Evolutionary conservation across 2,113 vertebrate species (phyloP).

Genomic region (Apodemus speciosus): DNA sequence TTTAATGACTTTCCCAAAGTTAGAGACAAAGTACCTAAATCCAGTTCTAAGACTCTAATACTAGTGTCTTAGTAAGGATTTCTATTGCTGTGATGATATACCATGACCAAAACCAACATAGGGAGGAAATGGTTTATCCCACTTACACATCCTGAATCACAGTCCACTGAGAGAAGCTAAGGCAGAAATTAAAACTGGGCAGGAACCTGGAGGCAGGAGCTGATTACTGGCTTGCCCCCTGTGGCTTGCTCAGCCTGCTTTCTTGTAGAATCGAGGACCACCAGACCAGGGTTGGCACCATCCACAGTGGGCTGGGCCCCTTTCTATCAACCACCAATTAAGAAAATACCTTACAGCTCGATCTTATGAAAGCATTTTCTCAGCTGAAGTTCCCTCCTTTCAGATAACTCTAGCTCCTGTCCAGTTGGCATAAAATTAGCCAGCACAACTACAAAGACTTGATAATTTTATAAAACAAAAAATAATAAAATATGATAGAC

Average conservation of each 20-base stretch:
- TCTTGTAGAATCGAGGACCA: background rate
- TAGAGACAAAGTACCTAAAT: constrained; percentile 16
- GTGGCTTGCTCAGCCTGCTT: background rate
- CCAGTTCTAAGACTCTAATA: background rate
- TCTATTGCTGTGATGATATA: background rate
- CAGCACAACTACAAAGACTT: background rate
- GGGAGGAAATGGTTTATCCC: no score
- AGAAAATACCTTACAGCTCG: background rate
- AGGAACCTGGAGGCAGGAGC: background rate
- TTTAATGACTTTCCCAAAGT: constrained; percentile 47
- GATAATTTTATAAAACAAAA: constrained; percentile 38
- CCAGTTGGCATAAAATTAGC: background rate
- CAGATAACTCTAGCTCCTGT: background rate
- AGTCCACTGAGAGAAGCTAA: background rate
- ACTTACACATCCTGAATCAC: background rate
- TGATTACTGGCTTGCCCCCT: background rate
- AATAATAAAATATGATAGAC: background rate
- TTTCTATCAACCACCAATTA: no score
- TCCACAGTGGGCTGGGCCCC: no score
- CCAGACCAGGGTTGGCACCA: background rate
- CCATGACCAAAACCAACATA: background rate
- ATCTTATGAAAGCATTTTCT: background rate
- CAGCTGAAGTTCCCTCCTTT: background rate
- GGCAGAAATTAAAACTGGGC: no score
- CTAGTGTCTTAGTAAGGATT: background rate